A percentile compares a stretch with the other conserved stretches of the same genome.
These are phyloP conservation scores for Acrocephalus scirpaceus DNA, from an alignment of 2,797 vertebrate species.

Conservation along the genomic window DNA sequence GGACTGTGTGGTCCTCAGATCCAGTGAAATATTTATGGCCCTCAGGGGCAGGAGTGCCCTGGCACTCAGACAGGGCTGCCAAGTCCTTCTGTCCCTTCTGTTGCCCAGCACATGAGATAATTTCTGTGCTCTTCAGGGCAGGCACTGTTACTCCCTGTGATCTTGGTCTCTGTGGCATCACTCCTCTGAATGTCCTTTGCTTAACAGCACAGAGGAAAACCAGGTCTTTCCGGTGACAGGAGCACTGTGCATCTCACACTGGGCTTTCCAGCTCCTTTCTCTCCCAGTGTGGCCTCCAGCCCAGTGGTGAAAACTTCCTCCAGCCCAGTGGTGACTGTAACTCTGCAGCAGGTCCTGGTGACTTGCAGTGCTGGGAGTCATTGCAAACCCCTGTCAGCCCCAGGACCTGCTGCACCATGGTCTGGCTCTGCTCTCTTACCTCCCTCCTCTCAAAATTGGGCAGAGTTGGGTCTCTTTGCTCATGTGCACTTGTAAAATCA, in stretches of 20 bases:
- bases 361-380: not conserved
- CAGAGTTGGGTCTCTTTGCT: not conserved
- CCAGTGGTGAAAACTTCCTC: not conserved
- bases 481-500: not conserved
- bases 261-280: not conserved
- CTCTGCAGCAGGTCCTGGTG: not conserved
- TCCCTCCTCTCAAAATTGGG: not conserved
- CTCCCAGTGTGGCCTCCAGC: not conserved
- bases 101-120: not conserved
- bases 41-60: not conserved
- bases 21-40: not conserved
- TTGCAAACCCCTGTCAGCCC: not conserved
- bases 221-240: not conserved
- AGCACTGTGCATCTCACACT: fast-evolving
- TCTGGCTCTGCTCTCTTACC: not conserved
- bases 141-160: not conserved
- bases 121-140: not conserved
- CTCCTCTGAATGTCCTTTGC: not conserved
- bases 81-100: not conserved
- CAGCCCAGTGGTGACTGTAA: not conserved
- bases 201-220: not conserved
- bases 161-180: not conserved
- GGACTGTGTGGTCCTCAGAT: not conserved
- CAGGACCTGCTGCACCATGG: not conserved
- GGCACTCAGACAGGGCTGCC: not conserved